phyloP scores from a whole-genome alignment of 2,797 vertebrate species.

The Lepus townsendii region DNA sequence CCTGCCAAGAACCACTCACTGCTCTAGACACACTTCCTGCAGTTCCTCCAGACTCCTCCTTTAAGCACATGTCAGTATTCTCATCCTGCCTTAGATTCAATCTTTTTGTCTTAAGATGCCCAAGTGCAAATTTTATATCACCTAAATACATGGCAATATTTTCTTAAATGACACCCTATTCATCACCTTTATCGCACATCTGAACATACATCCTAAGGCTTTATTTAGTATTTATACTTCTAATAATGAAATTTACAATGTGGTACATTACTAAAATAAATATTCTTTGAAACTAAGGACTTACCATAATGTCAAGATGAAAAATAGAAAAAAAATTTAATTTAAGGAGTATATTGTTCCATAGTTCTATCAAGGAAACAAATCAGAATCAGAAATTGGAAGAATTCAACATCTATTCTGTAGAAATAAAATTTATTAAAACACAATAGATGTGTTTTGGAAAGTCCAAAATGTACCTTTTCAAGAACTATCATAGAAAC shows the following conservation, averaged over 20 bases:
- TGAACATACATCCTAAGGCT: constrained; percentile 45
- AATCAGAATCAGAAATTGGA: neutral
- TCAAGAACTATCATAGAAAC: too few relatives aligned
- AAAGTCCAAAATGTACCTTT: neutral
- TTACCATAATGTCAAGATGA: constrained; percentile 43
- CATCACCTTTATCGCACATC: constrained; percentile 13
- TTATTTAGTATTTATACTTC: constrained; percentile 43
- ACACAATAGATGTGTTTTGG: constrained; percentile 9
- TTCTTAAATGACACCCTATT: constrained; percentile 27
- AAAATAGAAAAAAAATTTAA: constrained; percentile 9
- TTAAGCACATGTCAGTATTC: constrained; percentile 57
- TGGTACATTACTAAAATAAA: constrained; percentile 42
- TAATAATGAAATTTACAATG: constrained; percentile 54
- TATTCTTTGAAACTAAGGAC: constrained; percentile 64
- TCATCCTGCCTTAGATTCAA: constrained; percentile 55
- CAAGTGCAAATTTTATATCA: constrained; percentile 52
- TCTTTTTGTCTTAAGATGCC: constrained; percentile 60
- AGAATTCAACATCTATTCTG: constrained; percentile 43
- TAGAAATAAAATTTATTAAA: constrained; percentile 63
- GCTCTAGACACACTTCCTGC: constrained; percentile 74
- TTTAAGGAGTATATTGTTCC: constrained; percentile 34
- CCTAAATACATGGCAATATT: constrained; percentile 60
- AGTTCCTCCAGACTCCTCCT: constrained; percentile 63
- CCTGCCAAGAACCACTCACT: constrained; percentile 76
- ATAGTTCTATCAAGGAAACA: constrained; percentile 14